phyloP scores from a whole-genome alignment of 2,113 vertebrate genomes.

The Myanophis thanlyinensis region DNA sequence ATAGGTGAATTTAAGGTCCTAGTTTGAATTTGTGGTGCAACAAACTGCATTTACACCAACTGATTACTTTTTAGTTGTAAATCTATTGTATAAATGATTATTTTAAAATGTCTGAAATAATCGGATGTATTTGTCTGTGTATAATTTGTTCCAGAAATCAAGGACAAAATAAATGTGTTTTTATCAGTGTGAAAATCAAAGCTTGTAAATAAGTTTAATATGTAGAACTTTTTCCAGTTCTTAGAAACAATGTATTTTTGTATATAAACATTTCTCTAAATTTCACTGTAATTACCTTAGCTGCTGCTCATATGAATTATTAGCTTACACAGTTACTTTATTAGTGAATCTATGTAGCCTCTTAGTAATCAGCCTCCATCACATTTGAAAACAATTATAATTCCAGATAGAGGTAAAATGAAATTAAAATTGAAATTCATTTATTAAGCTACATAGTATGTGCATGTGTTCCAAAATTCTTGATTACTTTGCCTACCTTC shows the following conservation, averaged over 20 bases:
- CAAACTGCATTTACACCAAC: conserved; percentile 48
- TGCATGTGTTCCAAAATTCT: conserved; percentile 45
- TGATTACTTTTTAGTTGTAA: conserved; percentile 70
- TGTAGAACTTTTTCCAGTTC: conserved; percentile 56
- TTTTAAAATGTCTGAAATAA: conserved; percentile 66
- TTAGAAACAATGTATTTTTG: conserved; percentile 63
- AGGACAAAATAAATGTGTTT: conserved; percentile 61
- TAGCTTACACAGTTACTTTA: not conserved
- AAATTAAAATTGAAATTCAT: conserved; percentile 21
- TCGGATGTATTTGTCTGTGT: conserved; percentile 65
- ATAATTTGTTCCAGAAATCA: conserved; percentile 67
- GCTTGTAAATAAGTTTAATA: conserved; percentile 60
- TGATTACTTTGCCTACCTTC: conserved; percentile 41
- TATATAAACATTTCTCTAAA: conserved; percentile 52
- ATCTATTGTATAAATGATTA: conserved; percentile 76
- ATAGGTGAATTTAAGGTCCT: conserved; percentile 18
- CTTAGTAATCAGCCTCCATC: not conserved
- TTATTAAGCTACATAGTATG: conserved; percentile 14
- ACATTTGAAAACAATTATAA: not conserved
- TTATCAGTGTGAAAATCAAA: conserved; percentile 54
- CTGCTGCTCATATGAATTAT: not conserved
- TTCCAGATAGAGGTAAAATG: not conserved
- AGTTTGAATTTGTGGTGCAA: conserved; percentile 24
- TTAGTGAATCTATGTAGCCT: not conserved
- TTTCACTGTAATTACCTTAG: conserved; percentile 21